Conservation (phyloP, 30 jellyfish, hydroid and myxozoan genomes). For the Pelagia noctiluca region DNA sequence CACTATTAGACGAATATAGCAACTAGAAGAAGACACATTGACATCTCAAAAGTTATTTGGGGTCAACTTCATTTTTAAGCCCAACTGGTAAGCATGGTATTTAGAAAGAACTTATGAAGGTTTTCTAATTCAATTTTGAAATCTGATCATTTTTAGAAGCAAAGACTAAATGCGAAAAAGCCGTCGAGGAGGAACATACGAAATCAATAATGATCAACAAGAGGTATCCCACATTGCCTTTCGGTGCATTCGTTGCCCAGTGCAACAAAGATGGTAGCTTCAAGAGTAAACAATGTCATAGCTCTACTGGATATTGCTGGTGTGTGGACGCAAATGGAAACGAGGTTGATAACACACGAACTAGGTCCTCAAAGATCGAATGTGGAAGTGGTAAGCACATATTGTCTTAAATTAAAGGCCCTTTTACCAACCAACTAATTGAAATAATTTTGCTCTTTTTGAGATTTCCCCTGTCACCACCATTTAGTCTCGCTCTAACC, state of each 20-base stretch:
- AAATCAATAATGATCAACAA: conserved; percentile 60
- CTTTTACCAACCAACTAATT: too few relatives aligned
- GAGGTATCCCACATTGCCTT: conserved; percentile 61
- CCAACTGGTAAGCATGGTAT: too few relatives aligned
- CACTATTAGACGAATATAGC: too few relatives aligned
- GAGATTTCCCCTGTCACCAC: background rate
- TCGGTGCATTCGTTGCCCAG: conserved; percentile 59
- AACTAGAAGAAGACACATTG: too few relatives aligned
- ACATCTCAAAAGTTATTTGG: too few relatives aligned
- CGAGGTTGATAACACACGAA: conserved; percentile 56
- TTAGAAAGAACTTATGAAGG: too few relatives aligned
- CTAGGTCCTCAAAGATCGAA: conserved; percentile 35
- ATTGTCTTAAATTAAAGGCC: too few relatives aligned
- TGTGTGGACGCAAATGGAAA: conserved; percentile 72
- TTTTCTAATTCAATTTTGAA: too few relatives aligned
- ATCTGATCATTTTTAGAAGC: conserved; percentile 3
- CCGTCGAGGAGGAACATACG: conserved; percentile 31
- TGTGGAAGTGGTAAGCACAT: conserved; percentile 56
- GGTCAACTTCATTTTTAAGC: too few relatives aligned
- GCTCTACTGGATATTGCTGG: conserved; percentile 78
- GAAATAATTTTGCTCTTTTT: background rate
- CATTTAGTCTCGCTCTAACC: background rate
- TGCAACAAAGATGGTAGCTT: conserved; percentile 68
- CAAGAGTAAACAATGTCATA: conserved; percentile 71
- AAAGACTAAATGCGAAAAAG: conserved; percentile 49